Percentiles rank a stretch among this genome's conserved stretches.
phyloP scores from a whole-genome alignment of 2,113 vertebrate species.

The Pionites leucogaster region DNA sequence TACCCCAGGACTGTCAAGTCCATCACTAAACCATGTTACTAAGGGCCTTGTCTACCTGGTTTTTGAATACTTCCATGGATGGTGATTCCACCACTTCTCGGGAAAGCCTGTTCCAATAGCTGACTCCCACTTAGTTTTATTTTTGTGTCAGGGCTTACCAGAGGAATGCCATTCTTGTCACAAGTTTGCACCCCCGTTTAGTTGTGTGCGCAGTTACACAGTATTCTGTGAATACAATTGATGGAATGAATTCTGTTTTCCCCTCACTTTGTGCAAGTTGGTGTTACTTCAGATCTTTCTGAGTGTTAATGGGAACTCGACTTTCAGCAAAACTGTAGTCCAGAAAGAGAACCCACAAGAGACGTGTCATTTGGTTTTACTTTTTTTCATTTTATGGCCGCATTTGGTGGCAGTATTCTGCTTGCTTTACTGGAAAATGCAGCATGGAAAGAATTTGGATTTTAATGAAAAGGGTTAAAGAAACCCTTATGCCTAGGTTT shows the following conservation, averaged over 20 bases:
- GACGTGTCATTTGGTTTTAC: background rate
- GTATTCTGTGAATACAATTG: rapidly evolving
- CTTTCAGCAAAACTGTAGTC: background rate
- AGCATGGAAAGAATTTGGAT: conserved; percentile 9
- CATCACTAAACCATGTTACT: background rate
- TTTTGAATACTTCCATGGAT: background rate
- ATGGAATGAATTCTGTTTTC: background rate
- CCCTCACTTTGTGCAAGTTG: background rate
- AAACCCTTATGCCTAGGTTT: conserved; percentile 25
- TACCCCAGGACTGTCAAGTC: background rate
- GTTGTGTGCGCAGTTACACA: background rate
- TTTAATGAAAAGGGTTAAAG: conserved; percentile 37
- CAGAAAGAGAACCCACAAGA: background rate
- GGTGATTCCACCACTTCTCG: background rate
- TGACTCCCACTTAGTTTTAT: background rate
- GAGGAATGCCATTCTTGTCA: background rate
- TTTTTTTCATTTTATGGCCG: background rate
- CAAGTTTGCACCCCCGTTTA: background rate
- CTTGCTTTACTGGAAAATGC: conserved; percentile 17
- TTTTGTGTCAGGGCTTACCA: background rate
- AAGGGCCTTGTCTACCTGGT: background rate
- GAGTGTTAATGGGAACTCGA: background rate
- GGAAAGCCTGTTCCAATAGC: background rate
- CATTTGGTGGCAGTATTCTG: background rate
- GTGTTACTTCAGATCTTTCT: background rate